Percentiles rank a stretch among this genome's conserved stretches.
These are phyloP conservation scores for Plebejus anna DNA, from an alignment of 2,888 invertebrate genomes.

Conservation along the genomic window DNA sequence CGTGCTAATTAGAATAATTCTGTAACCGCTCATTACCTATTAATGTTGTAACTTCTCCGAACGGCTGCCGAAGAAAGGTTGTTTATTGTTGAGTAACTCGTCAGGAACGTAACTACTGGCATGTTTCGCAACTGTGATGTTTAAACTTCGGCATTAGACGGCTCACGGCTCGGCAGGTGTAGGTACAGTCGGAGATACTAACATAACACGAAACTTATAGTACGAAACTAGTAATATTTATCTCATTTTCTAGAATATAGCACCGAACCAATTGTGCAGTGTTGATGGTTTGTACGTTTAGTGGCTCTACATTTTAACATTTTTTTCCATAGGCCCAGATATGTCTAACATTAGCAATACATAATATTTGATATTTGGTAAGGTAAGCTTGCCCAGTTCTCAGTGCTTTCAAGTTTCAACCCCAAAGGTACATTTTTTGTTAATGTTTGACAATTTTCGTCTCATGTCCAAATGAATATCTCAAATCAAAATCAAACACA, in stretches of 20 bases:
- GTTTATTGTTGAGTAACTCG: conserved; percentile 9
- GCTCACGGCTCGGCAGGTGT: not conserved
- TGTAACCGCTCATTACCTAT: conserved; percentile 14
- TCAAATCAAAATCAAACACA: not conserved
- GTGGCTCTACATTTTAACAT: not conserved
- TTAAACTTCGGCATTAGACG: not conserved
- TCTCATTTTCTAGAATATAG: not conserved
- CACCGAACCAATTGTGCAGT: not conserved
- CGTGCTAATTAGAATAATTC: conserved; percentile 2
- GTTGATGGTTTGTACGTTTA: not conserved
- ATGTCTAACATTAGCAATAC: not conserved
- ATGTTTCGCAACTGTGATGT: conserved; percentile 15
- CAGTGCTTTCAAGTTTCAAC: too few species aligned
- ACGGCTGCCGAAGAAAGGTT: conserved; percentile 18
- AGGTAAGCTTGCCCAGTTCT: too few species aligned
- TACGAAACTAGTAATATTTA: not conserved
- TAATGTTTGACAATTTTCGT: too few species aligned
- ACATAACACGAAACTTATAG: not conserved
- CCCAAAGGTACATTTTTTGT: too few species aligned
- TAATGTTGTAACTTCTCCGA: conserved; percentile 1
- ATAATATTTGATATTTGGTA: too few species aligned
- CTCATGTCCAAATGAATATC: not conserved
- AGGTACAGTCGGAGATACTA: not conserved
- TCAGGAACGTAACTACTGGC: conserved; percentile 18
- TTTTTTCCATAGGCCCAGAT: not conserved